Base-by-base conservation (phyloP, 2,888 invertebrate genomes). In the Bursaphelenchus okinawaensis region DNA sequence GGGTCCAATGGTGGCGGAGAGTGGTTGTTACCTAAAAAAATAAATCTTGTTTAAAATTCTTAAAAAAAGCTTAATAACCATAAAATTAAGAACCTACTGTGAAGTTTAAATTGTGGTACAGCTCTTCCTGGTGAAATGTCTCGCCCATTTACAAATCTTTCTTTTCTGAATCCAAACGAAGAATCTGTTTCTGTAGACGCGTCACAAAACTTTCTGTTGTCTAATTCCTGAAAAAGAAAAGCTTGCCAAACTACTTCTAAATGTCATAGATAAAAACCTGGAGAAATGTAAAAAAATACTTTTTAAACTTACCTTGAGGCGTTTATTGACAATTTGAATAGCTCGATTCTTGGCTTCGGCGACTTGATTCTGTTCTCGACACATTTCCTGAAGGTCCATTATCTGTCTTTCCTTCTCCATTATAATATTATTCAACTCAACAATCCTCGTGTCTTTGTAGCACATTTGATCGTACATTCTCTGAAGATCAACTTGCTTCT, bases 361-460 rank as follows among this genome's bases (percentile, higher is more conserved):
- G 40, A 80, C 78, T 67, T 79, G 78, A 27, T 74, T 74, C 57
- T 81, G 76, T 55, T 77, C 78, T 24, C 75, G 72, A 56, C 72
- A 74, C 64, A 71, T 63, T 58, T 80, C 80, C 71, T 79, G 90
- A 7, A 86, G 85, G 83, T 93, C 92, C 70, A 92, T 84, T 56
- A 92, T 87, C 68, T 87, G 87, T 8, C 88, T 88, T 84, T 91
- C 91, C 82, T 90, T 85, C 76, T 89, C 89, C 73, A 88, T 86
- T n/a, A 90, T 87, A 81, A 87, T 88, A 71, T 87, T 88, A 78
- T 87, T 87, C 66, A 91, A 85, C 77, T 90, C 89, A 40, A 87
- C 80, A 64, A 90, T 87, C 76, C 86, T 86, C 65, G 86, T 87
- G 78, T 89, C 89, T 76, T 71, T 71, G 57, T 73, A 70, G 19